Evolutionary conservation across 2,888 invertebrate species (phyloP).

Genomic region (Petrolisthes manimaculis): DNA sequence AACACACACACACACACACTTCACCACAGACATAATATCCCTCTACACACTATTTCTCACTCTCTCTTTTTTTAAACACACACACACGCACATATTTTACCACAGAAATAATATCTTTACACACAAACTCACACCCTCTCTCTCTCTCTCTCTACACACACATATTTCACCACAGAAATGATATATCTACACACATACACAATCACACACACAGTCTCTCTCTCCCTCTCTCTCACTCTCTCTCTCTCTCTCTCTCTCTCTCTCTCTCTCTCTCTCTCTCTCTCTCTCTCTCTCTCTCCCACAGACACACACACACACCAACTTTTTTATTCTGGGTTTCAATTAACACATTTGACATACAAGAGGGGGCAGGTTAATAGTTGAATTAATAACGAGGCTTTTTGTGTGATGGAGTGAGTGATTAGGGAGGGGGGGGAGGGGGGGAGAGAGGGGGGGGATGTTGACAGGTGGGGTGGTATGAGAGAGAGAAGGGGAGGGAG

Average conservation of each 20-base stretch:
- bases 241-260: constrained; percentile 5
- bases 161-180: neutral
- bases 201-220: neutral
- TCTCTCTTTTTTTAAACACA: neutral
- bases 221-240: neutral
- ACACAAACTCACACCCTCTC: neutral
- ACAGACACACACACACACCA: too few relatives aligned
- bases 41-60: too few relatives aligned
- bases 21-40: neutral
- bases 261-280: too few relatives aligned
- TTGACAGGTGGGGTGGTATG: neutral
- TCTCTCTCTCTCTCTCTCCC: too few relatives aligned
- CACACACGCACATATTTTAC: neutral
- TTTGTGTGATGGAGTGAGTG: neutral
- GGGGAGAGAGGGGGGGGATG: neutral
- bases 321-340: too few relatives aligned
- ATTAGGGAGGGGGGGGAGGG: neutral
- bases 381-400: neutral
- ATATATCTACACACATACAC: neutral
- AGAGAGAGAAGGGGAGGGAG: neutral
- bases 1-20: neutral
- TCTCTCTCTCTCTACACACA: too few relatives aligned
- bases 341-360: too few relatives aligned
- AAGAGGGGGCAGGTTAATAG: too few relatives aligned
- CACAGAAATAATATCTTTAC: neutral